Evolutionary conservation across 2,888 invertebrate species (phyloP), one percentile per base, ranked within the genome.

Genomic region (Rhingia campestris): DNA sequence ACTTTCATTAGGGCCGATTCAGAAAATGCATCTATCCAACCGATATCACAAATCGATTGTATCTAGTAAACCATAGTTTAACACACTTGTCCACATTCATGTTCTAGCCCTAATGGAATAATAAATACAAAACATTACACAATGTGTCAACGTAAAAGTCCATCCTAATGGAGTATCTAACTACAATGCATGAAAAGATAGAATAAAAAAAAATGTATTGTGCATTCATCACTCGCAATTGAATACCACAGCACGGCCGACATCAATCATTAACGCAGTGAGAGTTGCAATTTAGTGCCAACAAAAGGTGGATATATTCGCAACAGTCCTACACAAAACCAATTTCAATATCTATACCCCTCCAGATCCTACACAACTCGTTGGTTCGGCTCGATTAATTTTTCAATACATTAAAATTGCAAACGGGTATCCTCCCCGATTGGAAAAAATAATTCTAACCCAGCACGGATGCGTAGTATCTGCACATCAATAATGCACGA

Each of bases 371-470:
- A 5, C 10, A 6, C 4, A 10, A 12, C 39, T 33, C 41, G 30
- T 9, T 7, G 10, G n/a, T 69, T 69, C 30, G 9, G 37, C 47
- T 37, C 37, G 37, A 47, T 69, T 69, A 58, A 69, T 58, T 69
- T 49, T 47, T 39, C 58, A 39, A 58, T 58, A 39, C 58, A 58
- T 47, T 69, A 47, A 47, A 39, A 49, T 58, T 58, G 37, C 39
- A 37, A 32, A 69, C 56, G 47, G 32, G 47, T 12, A 64, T 51
- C 37, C 22, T 22, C 22, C 22, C 22, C 22, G 22, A 22, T 22
- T 22, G 22, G 1, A 22, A 22, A 22, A 22, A 9, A 32, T 39
- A 32, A 39, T 41, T 14, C 5, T 5, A 41, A 45, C 45, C 2
- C 22, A 22, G 22, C 22, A 35, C 41, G 30, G 10, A 22, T 14